These are phyloP conservation scores for Microvelia longipes DNA, from an alignment of 1,140 invertebrate species.

Conservation along the genomic window DNA sequence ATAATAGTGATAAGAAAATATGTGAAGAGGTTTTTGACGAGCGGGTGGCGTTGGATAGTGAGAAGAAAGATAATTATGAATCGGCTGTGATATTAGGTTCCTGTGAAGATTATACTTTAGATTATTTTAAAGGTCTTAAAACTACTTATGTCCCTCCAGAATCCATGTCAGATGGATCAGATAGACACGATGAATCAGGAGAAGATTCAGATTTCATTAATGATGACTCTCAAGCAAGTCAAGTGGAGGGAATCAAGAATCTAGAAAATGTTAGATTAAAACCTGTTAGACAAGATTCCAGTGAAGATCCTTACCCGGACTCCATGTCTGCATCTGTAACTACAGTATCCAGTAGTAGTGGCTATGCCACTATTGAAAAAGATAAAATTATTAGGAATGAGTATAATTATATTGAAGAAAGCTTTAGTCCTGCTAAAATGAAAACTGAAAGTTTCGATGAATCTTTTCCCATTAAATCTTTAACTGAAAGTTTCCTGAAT, in stretches of 20 bases:
- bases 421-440: not conserved
- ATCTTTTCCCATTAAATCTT: not conserved
- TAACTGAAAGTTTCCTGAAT: not conserved
- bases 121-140: conserved; percentile 36
- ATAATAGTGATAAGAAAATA: too few relatives aligned
- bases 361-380: conserved; percentile 1
- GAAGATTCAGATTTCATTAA: not conserved
- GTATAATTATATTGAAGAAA: not conserved
- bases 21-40: too few relatives aligned
- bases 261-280: not conserved
- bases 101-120: conserved; percentile 37
- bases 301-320: not conserved
- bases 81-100: conserved; percentile 38
- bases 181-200: not conserved
- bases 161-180: not conserved
- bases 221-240: not conserved
- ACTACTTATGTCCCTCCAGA: conserved; percentile 21
- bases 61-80: conserved; percentile 17
- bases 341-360: not conserved
- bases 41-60: too few relatives aligned
- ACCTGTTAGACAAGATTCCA: not conserved
- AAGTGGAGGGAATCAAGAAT: not conserved
- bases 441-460: not conserved
- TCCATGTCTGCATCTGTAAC: not conserved
- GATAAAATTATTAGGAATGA: not conserved